A percentile compares a stretch with the other conserved stretches of the same genome.
Conservation (phyloP, 92 coral and sea anemone species). For the Parazoanthus atlanticus region DNA sequence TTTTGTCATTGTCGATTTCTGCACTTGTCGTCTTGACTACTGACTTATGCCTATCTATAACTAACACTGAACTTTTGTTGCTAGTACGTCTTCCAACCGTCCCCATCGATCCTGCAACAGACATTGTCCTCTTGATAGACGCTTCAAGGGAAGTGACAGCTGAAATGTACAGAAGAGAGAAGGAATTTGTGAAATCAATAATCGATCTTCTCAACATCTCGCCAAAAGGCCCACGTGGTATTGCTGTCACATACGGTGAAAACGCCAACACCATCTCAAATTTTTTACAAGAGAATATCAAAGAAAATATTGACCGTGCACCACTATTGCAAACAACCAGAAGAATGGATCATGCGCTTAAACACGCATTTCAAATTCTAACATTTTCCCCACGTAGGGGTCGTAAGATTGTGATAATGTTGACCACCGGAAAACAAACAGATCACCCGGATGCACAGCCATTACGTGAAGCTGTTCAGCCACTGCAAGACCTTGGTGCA, state of each 20-base stretch:
- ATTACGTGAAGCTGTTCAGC: neutral
- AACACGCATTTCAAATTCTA: conserved; percentile 34
- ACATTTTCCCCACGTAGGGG: neutral
- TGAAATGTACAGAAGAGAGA: conserved; percentile 11
- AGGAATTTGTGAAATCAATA: conserved; percentile 17
- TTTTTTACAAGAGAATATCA: conserved; percentile 22
- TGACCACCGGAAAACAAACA: conserved; percentile 31
- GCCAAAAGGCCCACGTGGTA: conserved; percentile 34
- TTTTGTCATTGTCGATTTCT: neutral
- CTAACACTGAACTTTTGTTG: neutral
- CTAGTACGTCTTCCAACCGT: neutral
- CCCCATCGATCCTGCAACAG: conserved; percentile 25
- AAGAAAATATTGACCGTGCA: conserved; percentile 21
- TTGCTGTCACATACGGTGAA: conserved; percentile 28
- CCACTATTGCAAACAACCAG: conserved; percentile 19
- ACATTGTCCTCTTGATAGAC: conserved; percentile 7
- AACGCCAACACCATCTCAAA: conserved; percentile 31
- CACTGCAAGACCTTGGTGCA: conserved; percentile 16
- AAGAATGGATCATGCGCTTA: conserved; percentile 27
- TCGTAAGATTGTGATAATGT: conserved; percentile 23
- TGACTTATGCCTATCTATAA: neutral
- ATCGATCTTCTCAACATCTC: conserved; percentile 16
- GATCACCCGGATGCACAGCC: conserved; percentile 9
- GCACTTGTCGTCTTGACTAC: neutral
- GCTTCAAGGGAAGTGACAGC: conserved; percentile 29